Evolutionary conservation across 2,113 vertebrate species (phyloP), one percentile per base, ranked within the genome.

Genomic region (Theristicus caerulescens): DNA sequence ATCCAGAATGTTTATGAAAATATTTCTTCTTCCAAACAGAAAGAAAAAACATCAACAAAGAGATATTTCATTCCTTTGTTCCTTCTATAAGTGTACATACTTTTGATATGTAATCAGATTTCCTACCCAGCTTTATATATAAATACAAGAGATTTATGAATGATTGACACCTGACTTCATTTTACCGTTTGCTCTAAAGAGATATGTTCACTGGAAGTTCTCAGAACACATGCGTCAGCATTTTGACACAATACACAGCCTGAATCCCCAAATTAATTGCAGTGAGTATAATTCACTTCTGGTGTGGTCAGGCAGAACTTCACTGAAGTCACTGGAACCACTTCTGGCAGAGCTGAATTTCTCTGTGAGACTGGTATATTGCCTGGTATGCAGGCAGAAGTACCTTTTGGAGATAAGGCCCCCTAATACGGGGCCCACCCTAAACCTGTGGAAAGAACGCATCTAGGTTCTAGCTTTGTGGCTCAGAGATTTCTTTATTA

Each of bases 1-100:
- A 71, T 90, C 72, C 61, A 83, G 70, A 94, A 95, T 74, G 38
- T 79, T 94, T 62, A 94, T 55, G 24, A 86, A 92, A 94, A 83
- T 58, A 84, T 87, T 94, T 90, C 16, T 51, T 93, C 96, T 93
- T 88, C 65, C 47, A 61, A 94, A 94, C 18, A 9, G 31, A 57
- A 91, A 94, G 79, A 59, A 94, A 86, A 70, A 72, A 62, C 6
- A 92, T 52, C 21, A 36, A 6, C 36, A 78, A 79, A 81, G 47
- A 77, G 25, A 85, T 44, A 80, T 92, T 93, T 77, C 19, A 69
- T 90, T 92, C 49, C 51, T 84, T 80, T 67, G 8, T 62, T 91
- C 42, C 51, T 79, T 88, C 81, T 62, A 9, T 57, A 94, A 86
- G 38, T 47, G 27, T 67, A 97, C 42, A 58, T 76, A 70, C 40